These are phyloP conservation scores for Canis aureus DNA, from an alignment of 2,113 vertebrate species.

Conservation along the genomic window DNA sequence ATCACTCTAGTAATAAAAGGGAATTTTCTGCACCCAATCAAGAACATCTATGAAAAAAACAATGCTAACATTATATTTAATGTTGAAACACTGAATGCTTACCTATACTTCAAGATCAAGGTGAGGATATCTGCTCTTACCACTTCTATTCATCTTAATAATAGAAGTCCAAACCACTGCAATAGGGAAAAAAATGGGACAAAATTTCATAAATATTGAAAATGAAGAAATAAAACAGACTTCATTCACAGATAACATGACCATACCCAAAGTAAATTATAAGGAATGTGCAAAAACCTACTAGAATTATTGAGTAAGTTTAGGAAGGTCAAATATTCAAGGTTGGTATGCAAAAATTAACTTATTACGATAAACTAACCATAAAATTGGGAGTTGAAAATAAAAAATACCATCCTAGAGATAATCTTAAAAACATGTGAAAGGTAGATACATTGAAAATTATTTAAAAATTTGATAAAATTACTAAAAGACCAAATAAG, in stretches of 20 bases:
- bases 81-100: neutral
- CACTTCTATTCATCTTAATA: neutral
- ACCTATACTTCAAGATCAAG: neutral
- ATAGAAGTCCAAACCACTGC: neutral
- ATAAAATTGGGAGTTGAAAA: neutral
- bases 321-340: neutral
- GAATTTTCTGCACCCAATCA: neutral
- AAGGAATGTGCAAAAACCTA: neutral
- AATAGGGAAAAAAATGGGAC: neutral
- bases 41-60: neutral
- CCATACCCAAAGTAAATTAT: neutral
- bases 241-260: slow-evolving; percentile 9
- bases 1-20: neutral
- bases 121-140: neutral
- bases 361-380: neutral
- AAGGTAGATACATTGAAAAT: neutral
- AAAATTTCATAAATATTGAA: neutral
- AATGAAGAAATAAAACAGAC: neutral
- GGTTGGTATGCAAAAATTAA: neutral
- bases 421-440: neutral
- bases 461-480: neutral
- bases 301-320: neutral
- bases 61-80: neutral
- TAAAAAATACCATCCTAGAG: neutral
- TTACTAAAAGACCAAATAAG: neutral